Evolutionary conservation across 2,797 vertebrate species (phyloP).

Genomic region (Parotocinclus haroldoi): DNA sequence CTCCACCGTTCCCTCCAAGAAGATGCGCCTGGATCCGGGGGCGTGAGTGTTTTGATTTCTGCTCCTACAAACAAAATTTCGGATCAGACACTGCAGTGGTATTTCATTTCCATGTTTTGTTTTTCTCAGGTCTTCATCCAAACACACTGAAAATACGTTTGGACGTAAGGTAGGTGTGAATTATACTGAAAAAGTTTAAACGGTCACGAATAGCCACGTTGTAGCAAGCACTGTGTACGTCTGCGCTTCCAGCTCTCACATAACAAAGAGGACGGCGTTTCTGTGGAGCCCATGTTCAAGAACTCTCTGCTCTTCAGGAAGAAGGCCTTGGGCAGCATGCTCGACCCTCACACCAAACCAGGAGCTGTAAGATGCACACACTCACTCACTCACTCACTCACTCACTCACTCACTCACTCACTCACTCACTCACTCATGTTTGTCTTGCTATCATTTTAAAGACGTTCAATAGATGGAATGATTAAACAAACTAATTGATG

Average conservation of each 20-base stretch:
- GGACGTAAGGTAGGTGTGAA: slow-evolving; percentile 54
- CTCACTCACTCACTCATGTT: background rate
- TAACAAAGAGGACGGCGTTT: slow-evolving; percentile 52
- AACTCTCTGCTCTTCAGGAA: slow-evolving; percentile 85
- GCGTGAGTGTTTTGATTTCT: slow-evolving; percentile 64
- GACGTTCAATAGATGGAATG: no score
- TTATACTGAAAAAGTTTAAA: background rate
- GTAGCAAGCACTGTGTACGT: background rate
- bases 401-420: background rate
- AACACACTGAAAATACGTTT: slow-evolving; percentile 48
- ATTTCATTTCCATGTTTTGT: no score
- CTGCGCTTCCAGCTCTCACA: slow-evolving; percentile 19
- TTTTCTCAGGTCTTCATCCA: slow-evolving; percentile 40
- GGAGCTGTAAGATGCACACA: slow-evolving; percentile 71
- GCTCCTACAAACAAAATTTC: background rate
- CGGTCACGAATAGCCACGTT: background rate
- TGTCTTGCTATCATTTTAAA: no score
- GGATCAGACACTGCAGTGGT: no score
- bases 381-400: background rate
- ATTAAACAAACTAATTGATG: no score
- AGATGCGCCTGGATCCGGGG: slow-evolving; percentile 74
- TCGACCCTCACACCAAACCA: slow-evolving; percentile 63
- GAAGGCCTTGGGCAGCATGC: slow-evolving; percentile 69
- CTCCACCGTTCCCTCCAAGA: slow-evolving; percentile 68
- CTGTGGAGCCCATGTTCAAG: slow-evolving; percentile 78